Percentiles rank a stretch among this genome's conserved stretches.
Conservation (phyloP, 2,888 invertebrate species). For the Romanomermis culicivorax region DNA sequence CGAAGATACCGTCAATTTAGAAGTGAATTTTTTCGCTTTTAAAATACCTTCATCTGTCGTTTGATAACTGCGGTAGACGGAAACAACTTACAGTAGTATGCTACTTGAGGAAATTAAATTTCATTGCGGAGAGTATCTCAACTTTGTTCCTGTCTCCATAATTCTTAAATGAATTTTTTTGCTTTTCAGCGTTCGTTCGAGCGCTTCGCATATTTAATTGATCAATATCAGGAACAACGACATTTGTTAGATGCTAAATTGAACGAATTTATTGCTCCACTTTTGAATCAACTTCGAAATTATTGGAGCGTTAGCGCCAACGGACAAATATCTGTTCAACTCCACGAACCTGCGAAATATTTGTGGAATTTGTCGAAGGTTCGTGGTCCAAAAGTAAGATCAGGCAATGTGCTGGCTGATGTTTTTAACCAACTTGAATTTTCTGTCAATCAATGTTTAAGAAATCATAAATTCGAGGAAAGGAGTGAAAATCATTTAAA, state of each 20-base stretch:
- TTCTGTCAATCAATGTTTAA: too few relatives aligned
- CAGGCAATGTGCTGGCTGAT: too few relatives aligned
- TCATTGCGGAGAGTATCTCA: too few relatives aligned
- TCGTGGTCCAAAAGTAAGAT: slow-evolving; percentile 15
- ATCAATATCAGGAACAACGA: slow-evolving; percentile 20
- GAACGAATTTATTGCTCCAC: slow-evolving; percentile 14
- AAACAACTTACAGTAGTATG: too few relatives aligned
- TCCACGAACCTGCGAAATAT: slow-evolving; percentile 12
- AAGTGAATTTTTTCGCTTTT: background rate
- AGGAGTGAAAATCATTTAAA: too few relatives aligned
- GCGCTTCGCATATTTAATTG: slow-evolving; percentile 15
- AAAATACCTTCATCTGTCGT: too few relatives aligned
- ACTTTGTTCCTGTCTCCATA: too few relatives aligned
- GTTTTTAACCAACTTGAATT: background rate
- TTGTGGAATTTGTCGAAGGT: slow-evolving; percentile 14
- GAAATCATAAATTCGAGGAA: too few relatives aligned
- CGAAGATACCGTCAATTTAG: background rate
- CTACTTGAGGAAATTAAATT: too few relatives aligned
- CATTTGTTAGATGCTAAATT: slow-evolving; percentile 20
- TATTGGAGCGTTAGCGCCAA: background rate
- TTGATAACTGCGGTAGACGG: too few relatives aligned
- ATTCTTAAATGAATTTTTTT: background rate
- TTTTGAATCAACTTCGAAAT: slow-evolving; percentile 14
- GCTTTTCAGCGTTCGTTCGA: slow-evolving; percentile 11
- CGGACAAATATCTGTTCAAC: background rate